These are phyloP conservation scores for Chelonia mydas DNA, from an alignment of 2,797 vertebrate genomes.

Conservation along the genomic window DNA sequence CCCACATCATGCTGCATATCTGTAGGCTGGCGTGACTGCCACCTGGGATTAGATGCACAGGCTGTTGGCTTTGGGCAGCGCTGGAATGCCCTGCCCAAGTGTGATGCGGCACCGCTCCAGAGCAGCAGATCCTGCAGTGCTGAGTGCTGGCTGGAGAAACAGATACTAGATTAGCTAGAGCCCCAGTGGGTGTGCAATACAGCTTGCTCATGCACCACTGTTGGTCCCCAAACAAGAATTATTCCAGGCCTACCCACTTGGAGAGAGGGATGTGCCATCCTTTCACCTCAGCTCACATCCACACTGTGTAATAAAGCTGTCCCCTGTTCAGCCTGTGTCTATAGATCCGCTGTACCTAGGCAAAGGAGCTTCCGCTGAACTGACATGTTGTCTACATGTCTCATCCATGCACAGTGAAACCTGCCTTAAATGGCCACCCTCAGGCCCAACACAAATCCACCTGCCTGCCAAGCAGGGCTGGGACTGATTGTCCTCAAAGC, in stretches of 20 bases:
- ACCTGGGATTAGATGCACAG: not conserved
- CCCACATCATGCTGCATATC: not conserved
- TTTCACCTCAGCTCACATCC: not conserved
- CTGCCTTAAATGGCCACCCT: not conserved
- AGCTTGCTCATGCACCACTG: not conserved
- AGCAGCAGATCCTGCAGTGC: accelerated
- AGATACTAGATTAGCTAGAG: not conserved
- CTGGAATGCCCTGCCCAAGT: not conserved
- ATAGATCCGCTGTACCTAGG: not conserved
- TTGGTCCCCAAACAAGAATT: accelerated
- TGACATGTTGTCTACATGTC: accelerated
- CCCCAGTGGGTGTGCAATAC: accelerated
- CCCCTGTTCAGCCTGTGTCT: not conserved
- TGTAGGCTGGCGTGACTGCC: not conserved
- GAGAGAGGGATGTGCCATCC: not conserved
- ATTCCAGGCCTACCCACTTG: not conserved
- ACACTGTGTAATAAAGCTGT: too few relatives aligned
- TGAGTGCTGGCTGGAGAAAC: not conserved
- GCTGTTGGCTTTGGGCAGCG: not conserved
- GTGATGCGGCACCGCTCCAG: accelerated
- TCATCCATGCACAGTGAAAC: too few relatives aligned
- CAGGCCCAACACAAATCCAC: accelerated
- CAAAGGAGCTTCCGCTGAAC: not conserved
- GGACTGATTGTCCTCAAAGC: not conserved
- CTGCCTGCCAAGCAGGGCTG: not conserved